Percentiles rank a stretch among this genome's conserved stretches.
Conservation (phyloP, 1,140 invertebrate species). For the Metopolophium dirhodum region DNA sequence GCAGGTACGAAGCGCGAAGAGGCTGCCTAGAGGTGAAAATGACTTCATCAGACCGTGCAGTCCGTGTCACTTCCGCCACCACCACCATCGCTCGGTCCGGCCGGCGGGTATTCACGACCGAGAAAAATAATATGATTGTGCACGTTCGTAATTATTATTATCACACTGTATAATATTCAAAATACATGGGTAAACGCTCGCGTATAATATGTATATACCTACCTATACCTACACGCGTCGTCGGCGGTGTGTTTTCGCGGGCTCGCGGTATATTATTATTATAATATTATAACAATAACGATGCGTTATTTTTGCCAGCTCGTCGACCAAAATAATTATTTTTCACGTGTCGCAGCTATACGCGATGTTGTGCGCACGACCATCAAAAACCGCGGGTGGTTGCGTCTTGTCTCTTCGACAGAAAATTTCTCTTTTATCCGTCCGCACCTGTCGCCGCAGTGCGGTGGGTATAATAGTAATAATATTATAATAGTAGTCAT, state of each 20-base stretch:
- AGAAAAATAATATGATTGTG: constrained; percentile 27
- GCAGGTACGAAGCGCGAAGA: neutral
- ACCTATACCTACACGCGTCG: neutral
- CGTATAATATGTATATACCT: neutral
- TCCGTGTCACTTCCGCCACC: constrained; percentile 39
- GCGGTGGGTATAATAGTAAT: neutral
- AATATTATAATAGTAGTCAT: neutral
- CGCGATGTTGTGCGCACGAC: neutral
- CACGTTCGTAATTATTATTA: constrained; percentile 15
- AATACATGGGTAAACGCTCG: neutral
- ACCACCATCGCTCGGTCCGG: neutral
- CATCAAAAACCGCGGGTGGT: neutral
- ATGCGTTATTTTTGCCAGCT: neutral
- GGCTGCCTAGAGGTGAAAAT: constrained; percentile 42
- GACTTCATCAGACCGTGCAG: constrained; percentile 50
- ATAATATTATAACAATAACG: neutral
- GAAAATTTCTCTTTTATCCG: neutral
- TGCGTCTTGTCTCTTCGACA: neutral
- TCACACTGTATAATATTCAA: neutral
- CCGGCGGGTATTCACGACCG: constrained; percentile 44
- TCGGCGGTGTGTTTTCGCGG: neutral
- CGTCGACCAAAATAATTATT: neutral
- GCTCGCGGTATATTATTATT: neutral
- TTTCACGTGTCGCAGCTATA: neutral
- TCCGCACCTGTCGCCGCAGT: neutral